Evolutionary conservation across 1,140 invertebrate genomes (phyloP).

Genomic region (Ditylenchus dipsaci): DNA sequence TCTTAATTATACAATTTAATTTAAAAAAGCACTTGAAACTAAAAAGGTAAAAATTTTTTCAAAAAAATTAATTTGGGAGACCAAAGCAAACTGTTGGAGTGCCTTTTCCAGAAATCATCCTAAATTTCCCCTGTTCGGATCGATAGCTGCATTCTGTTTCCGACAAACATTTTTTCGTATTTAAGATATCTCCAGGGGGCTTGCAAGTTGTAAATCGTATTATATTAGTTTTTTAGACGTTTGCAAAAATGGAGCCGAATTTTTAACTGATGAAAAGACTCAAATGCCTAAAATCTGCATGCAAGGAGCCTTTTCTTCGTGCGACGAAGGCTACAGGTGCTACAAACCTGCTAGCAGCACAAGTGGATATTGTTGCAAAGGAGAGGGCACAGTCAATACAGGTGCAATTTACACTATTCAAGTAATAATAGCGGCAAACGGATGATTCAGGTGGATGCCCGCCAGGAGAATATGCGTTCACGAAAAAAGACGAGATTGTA

Average conservation of each 20-base stretch:
- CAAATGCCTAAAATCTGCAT: slow-evolving; percentile 54
- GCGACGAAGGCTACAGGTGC: slow-evolving; percentile 45
- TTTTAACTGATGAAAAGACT: slow-evolving; percentile 51
- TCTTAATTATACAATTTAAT: no score
- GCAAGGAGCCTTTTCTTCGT: slow-evolving; percentile 47
- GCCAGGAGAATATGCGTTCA: slow-evolving; percentile 46
- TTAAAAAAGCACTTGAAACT: no score
- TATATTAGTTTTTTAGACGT: no score
- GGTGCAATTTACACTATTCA: neutral
- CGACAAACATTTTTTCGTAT: no score
- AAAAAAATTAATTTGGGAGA: no score
- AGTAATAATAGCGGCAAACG: neutral
- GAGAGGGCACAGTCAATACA: slow-evolving; percentile 30
- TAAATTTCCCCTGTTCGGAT: no score
- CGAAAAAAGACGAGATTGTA: slow-evolving; percentile 43
- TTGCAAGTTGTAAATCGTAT: no score
- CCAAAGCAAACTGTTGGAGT: no score
- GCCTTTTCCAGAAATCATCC: no score
- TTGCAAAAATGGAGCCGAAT: slow-evolving; percentile 47
- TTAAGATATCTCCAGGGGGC: no score
- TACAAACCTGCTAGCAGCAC: slow-evolving; percentile 26
- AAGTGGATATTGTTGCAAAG: slow-evolving; percentile 52
- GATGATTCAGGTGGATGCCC: slow-evolving; percentile 36
- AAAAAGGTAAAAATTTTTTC: no score
- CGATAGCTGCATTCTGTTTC: no score